phyloP scores from a whole-genome alignment of 1,140 invertebrate genomes.

The Gerris buenoi region DNA sequence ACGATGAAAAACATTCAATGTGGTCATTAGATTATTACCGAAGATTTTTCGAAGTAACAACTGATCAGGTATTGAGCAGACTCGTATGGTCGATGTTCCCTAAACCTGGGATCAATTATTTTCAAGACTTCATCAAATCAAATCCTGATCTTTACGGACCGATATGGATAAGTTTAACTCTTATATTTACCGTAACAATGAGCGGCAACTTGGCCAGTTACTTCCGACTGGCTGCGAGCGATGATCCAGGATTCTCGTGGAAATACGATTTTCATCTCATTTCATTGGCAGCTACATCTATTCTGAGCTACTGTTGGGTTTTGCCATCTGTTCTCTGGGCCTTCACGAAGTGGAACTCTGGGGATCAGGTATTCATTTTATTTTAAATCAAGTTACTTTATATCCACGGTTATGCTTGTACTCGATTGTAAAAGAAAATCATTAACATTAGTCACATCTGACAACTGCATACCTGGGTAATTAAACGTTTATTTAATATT shows the following conservation, averaged over 20 bases:
- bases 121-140: background rate
- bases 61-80: background rate
- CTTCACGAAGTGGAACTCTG: background rate
- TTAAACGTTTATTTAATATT: no score
- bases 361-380: background rate
- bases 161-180: conserved; percentile 2
- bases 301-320: background rate
- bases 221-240: background rate
- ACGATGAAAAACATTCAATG: no score
- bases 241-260: background rate
- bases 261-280: conserved; percentile 1
- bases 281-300: background rate
- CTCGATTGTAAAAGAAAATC: no score
- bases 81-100: background rate
- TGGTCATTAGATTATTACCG: conserved; percentile 5
- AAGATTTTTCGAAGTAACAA: conserved; percentile 6
- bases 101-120: background rate
- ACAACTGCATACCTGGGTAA: no score
- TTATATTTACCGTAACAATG: background rate
- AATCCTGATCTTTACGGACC: conserved; percentile 7
- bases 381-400: no score
- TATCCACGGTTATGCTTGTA: no score
- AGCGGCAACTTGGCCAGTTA: background rate
- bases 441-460: no score
- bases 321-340: background rate